Conservation (phyloP, 2,888 invertebrate genomes). For the Microplitis deprimator region DNA sequence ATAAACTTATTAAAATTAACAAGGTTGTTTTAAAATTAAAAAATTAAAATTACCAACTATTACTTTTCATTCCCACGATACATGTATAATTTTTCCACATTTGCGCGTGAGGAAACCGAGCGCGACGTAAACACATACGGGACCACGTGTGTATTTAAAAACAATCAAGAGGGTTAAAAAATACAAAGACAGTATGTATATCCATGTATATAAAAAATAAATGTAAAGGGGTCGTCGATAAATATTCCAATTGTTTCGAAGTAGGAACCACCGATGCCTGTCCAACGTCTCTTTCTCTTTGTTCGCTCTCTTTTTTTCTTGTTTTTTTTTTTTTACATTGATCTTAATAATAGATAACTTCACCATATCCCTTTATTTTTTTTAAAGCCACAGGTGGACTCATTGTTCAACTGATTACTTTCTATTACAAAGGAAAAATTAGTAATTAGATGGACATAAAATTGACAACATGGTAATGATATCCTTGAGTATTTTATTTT, state of each 20-base stretch:
- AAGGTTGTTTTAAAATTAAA: background rate
- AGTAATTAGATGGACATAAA: background rate
- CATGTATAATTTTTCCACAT: conserved; percentile 5
- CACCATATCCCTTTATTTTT: conserved; percentile 29
- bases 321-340: background rate
- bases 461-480: background rate
- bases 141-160: conserved; percentile 4
- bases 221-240: conserved; percentile 5
- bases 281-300: conserved; percentile 13
- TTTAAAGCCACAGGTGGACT: conserved; percentile 33
- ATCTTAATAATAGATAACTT: conserved; percentile 23
- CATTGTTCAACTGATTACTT: conserved; percentile 19
- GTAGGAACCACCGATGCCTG: conserved; percentile 29
- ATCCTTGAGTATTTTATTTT: background rate
- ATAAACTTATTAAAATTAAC: background rate
- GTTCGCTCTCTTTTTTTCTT: background rate
- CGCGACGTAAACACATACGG: conserved; percentile 15
- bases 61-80: conserved; percentile 6
- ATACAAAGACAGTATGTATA: conserved; percentile 7
- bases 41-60: background rate
- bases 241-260: conserved; percentile 30
- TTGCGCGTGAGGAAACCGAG: conserved; percentile 13
- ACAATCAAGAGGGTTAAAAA: conserved; percentile 10
- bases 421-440: background rate
- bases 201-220: background rate